Percentiles rank a stretch among this genome's conserved stretches.
Conservation (phyloP, 2,113 vertebrate species). For the Oncorhynchus keta region DNA sequence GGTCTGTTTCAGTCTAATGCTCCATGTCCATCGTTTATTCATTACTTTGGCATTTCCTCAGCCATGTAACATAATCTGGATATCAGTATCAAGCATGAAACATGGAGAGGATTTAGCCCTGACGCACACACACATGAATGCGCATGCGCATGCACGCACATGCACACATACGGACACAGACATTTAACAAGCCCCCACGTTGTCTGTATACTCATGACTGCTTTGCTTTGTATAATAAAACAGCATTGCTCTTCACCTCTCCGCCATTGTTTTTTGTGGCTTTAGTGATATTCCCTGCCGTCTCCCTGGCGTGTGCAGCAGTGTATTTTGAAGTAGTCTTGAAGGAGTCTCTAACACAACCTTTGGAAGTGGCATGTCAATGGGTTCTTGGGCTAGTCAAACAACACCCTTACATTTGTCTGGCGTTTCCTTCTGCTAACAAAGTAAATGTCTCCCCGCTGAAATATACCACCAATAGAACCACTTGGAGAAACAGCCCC, state of each 20-base stretch:
- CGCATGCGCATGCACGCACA: background rate
- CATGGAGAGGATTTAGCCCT: background rate
- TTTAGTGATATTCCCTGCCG: background rate
- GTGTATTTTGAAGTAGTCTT: background rate
- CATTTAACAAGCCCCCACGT: constrained; percentile 10
- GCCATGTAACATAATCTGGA: constrained; percentile 5
- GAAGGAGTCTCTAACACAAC: background rate
- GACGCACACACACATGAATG: background rate
- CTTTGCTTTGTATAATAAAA: constrained; percentile 10
- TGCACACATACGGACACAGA: background rate
- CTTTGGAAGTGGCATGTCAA: background rate
- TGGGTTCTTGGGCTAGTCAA: background rate
- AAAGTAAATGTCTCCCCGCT: background rate
- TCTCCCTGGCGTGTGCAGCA: background rate
- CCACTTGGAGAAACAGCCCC: background rate
- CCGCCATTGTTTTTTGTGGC: background rate
- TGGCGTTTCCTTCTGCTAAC: background rate
- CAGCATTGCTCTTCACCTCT: background rate
- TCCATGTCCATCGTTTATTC: constrained; percentile 14
- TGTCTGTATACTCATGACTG: background rate
- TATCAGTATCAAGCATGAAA: background rate
- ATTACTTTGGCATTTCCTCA: constrained; percentile 2
- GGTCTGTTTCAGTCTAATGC: constrained; percentile 8
- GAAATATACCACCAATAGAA: background rate
- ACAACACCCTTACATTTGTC: background rate